Evolutionary conservation across 1,140 invertebrate species (phyloP).

Genomic region (Metaphire vulgaris): DNA sequence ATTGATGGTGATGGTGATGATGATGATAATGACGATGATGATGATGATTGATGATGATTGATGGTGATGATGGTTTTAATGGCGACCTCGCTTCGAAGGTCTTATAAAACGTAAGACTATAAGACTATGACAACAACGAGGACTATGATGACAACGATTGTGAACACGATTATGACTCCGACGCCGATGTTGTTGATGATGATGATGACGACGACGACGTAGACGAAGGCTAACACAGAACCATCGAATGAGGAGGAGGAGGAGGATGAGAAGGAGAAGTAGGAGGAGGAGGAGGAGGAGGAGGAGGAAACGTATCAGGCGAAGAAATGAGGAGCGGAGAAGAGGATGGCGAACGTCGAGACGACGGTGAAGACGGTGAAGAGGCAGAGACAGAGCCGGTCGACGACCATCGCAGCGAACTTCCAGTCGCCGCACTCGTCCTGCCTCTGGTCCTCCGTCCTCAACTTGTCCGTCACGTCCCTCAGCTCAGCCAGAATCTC

Average conservation of each 20-base stretch:
- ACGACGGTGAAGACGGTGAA: constrained; percentile 97
- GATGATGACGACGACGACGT: constrained; percentile 1
- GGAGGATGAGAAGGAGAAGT: no score
- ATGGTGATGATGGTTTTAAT: constrained; percentile 10
- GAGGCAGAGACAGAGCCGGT: constrained; percentile 96
- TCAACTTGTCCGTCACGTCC: constrained; percentile 66
- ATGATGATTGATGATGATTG: constrained; percentile 19
- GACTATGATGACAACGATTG: not conserved
- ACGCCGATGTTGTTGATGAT: no score
- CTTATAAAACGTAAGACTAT: not conserved
- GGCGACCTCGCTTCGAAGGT: not conserved
- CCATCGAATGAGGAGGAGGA: no score
- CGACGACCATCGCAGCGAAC: constrained; percentile 99
- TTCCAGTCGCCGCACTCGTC: constrained; percentile 78
- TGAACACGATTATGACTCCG: not conserved
- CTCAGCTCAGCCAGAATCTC: constrained; percentile 91
- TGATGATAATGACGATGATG: constrained; percentile 16
- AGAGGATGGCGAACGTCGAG: constrained; percentile 90
- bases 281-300: not conserved
- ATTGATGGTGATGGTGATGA: constrained; percentile 12
- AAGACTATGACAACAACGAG: not conserved
- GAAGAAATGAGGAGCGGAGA: constrained; percentile 41
- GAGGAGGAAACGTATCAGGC: not conserved
- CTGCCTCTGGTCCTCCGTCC: constrained; percentile 51
- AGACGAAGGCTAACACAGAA: no score